Base-by-base conservation (phyloP, 2,888 invertebrate genomes). In the Flexamia atlantica region DNA sequence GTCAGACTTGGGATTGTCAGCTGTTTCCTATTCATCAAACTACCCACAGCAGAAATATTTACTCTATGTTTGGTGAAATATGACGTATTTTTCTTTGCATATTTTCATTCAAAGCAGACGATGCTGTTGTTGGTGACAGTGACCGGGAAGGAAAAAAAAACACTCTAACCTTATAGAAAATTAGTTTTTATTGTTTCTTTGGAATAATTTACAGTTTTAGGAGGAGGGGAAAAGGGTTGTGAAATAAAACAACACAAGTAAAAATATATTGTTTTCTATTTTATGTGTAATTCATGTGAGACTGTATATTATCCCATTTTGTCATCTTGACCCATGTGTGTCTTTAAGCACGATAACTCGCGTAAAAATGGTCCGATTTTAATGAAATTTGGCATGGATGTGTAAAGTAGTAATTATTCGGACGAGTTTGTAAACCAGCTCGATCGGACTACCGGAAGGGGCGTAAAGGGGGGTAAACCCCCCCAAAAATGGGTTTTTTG, bases 131-230 rank as follows among this genome's bases (percentile, higher is more conserved):
- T 23, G 57, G 12, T 23, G 57, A 57, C 57, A 20, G 57, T 57
- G 57, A 57, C 57, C 57, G 57, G 57, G 23, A 23, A 17, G 57
- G 57, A 23, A 57, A 57, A 57, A 7, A 57, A n/a, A 57, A 20
- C 7, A 2, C 7, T 17, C 2, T 46, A 46, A 46, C 46, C 46
- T 46, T 46, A 17, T 46, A 12, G n/a, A 46, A 46, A 46, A 7
- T 46, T 46, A 17, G 46, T 46, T 46, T 46, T 46, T 17, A 46
- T n/a, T n/a, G n/a, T n/a, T n/a, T n/a, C n/a, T n/a, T n/a, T n/a
- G n/a, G n/a, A n/a, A n/a, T n/a, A n/a, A n/a, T n/a, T n/a, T n/a
- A n/a, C n/a, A n/a, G n/a, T n/a, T n/a, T n/a, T n/a, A n/a, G n/a
- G n/a, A 17, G n/a, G 46, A 17, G n/a, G 46, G 46, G 17, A 9